Evolutionary conservation across 2,797 vertebrate genomes (phyloP).

Genomic region (Chanos chanos): DNA sequence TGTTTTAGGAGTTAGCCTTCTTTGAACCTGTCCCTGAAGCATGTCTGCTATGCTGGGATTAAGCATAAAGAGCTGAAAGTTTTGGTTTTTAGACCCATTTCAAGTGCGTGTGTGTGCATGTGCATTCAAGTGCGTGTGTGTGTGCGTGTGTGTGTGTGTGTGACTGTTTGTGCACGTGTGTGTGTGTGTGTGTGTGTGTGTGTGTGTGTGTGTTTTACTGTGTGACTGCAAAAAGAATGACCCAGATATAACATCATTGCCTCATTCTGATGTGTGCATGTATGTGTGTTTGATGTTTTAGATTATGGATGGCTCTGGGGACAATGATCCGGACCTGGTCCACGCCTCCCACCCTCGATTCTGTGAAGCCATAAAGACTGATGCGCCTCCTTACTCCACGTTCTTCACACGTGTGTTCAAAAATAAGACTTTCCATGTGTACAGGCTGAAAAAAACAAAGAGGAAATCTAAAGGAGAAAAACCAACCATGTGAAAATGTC

Average conservation of each 20-base stretch:
- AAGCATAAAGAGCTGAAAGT: too few species aligned
- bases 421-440: constrained; percentile 95
- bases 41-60: too few species aligned
- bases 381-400: constrained; percentile 63
- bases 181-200: neutral
- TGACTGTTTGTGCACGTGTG: too few species aligned
- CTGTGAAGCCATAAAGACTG: constrained; percentile 86
- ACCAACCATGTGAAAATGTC: too few species aligned
- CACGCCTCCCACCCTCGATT: constrained; percentile 82
- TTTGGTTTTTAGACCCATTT: too few species aligned
- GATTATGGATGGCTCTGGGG: constrained; percentile 91
- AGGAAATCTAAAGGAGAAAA: constrained; percentile 51
- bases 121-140: too few species aligned
- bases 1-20: too few species aligned
- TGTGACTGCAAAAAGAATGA: neutral
- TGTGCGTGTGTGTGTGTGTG: too few species aligned
- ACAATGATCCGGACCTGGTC: constrained; percentile 81
- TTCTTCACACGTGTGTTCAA: constrained; percentile 86
- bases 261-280: neutral
- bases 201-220: neutral
- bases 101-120: too few species aligned
- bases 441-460: constrained; percentile 78
- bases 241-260: neutral
- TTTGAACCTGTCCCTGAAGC: too few species aligned
- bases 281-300: constrained; percentile 51